phyloP scores from a whole-genome alignment of 2,113 vertebrate species.

The Anguilla rostrata region DNA sequence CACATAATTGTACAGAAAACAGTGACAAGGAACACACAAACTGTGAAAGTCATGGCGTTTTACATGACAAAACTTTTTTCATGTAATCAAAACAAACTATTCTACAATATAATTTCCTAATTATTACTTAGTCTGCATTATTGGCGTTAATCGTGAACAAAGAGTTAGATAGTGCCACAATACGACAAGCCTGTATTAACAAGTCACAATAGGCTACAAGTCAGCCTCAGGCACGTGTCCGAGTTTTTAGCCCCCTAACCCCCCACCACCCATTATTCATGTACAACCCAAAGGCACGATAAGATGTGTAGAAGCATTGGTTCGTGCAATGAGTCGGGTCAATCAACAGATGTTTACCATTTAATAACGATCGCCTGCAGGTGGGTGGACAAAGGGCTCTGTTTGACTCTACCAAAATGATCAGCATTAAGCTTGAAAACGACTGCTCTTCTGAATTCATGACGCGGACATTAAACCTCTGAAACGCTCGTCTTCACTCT shows the following conservation, averaged over 20 bases:
- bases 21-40: not conserved
- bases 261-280: too few relatives aligned
- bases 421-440: not conserved
- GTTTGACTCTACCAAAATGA: slow-evolving; percentile 5
- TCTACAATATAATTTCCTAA: not conserved
- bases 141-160: too few relatives aligned
- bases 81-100: too few relatives aligned
- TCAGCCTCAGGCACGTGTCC: too few relatives aligned
- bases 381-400: slow-evolving; percentile 49
- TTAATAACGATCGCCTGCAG: slow-evolving; percentile 52
- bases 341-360: not conserved
- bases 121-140: not conserved
- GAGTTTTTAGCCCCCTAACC: too few relatives aligned
- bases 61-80: too few relatives aligned
- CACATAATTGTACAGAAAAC: not conserved
- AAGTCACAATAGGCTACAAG: too few relatives aligned
- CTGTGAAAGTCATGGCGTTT: not conserved
- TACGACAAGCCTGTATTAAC: too few relatives aligned
- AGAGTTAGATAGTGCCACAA: too few relatives aligned
- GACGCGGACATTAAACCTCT: not conserved
- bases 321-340: not conserved
- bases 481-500: not conserved
- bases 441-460: not conserved
- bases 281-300: too few relatives aligned
- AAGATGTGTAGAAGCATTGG: not conserved